Percentiles rank a stretch among this genome's conserved stretches.
These are phyloP conservation scores for Eospalax fontanierii DNA, from an alignment of 2,797 vertebrate species.

Conservation along the genomic window DNA sequence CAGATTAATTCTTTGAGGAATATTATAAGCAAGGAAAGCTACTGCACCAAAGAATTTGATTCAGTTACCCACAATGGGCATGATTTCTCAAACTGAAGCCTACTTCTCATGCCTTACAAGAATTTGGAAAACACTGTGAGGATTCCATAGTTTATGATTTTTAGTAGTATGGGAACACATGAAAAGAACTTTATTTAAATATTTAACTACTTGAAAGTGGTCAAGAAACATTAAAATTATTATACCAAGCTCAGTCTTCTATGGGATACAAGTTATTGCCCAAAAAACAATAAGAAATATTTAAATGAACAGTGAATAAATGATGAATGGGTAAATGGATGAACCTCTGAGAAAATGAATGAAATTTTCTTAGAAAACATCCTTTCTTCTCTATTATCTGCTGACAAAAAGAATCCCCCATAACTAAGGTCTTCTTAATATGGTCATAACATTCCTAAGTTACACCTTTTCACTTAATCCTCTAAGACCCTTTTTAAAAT, in stretches of 20 bases:
- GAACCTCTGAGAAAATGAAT: background rate
- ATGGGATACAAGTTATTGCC: background rate
- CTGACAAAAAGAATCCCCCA: background rate
- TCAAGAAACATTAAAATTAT: background rate
- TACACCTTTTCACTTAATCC: background rate
- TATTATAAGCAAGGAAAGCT: background rate
- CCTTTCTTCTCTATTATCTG: background rate
- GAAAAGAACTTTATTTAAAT: constrained; percentile 6
- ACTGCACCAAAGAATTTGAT: background rate
- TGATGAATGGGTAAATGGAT: background rate
- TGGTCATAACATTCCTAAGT: background rate
- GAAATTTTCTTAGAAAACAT: background rate
- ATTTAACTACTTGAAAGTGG: background rate
- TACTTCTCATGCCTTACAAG: background rate
- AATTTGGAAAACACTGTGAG: background rate
- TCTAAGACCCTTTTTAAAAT: constrained; percentile 44
- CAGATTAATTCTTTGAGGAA: constrained; percentile 36
- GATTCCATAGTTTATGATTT: background rate
- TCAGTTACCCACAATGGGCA: background rate
- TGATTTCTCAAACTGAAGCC: constrained; percentile 3
- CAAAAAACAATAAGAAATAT: background rate
- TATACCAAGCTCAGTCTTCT: background rate
- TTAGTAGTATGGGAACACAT: background rate
- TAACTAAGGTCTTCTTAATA: background rate
- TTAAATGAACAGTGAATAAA: background rate